phyloP scores from a whole-genome alignment of 1,140 invertebrate species.

The Alviniconcha marisindica region DNA sequence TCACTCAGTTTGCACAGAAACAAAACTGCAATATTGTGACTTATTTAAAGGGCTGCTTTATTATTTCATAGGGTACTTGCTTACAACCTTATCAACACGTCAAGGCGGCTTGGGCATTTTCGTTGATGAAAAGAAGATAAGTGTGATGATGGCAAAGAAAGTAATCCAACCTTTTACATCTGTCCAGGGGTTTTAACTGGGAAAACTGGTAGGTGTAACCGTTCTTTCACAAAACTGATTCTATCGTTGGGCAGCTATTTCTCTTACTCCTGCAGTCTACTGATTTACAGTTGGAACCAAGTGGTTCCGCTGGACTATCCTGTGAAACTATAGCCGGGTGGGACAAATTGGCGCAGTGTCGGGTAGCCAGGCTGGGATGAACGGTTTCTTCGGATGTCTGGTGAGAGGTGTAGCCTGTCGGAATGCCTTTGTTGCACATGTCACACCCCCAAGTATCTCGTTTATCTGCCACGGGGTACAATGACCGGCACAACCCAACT shows the following conservation, averaged over 20 bases:
- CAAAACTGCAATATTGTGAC: background rate
- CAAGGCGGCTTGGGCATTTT: background rate
- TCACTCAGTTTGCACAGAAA: no score
- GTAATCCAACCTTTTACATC: no score
- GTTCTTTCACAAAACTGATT: no score
- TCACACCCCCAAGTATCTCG: background rate
- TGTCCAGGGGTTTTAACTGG: no score
- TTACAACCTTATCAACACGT: background rate
- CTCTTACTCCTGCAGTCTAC: no score
- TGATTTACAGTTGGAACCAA: background rate
- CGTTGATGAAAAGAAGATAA: no score
- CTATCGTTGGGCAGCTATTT: no score
- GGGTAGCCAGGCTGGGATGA: background rate
- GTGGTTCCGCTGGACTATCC: background rate
- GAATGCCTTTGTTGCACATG: background rate
- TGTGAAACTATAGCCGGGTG: conserved; percentile 7
- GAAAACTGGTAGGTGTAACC: no score
- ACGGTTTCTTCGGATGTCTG: background rate
- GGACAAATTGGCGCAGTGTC: conserved; percentile 24
- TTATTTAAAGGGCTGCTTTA: background rate
- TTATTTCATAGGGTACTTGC: background rate
- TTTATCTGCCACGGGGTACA: background rate
- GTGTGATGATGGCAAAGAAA: no score
- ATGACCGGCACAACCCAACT: no score
- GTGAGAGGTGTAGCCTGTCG: background rate